Conservation (phyloP, 2,113 vertebrate species). For the Nibea albiflora region DNA sequence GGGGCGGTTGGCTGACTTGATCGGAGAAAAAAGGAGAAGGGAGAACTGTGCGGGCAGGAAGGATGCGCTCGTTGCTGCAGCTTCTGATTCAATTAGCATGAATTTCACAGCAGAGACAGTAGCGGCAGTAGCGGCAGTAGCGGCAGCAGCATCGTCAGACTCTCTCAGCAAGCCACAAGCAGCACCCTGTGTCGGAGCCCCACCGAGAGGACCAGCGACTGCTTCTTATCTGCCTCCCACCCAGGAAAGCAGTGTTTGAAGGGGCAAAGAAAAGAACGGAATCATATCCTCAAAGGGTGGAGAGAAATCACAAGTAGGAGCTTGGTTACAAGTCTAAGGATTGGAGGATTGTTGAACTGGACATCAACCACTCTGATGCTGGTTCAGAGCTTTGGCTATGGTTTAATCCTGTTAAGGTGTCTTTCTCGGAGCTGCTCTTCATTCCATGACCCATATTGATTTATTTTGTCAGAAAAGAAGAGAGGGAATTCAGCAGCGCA, state of each 20-base stretch:
- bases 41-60: constrained; percentile 74
- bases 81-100: constrained; percentile 85
- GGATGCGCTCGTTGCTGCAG: constrained; percentile 81
- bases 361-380: constrained; percentile 52
- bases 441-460: constrained; percentile 66
- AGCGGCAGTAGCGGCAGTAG: constrained; percentile 66
- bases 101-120: constrained; percentile 80
- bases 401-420: constrained; percentile 55
- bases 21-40: constrained; percentile 62
- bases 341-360: constrained; percentile 64
- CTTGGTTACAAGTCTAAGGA: constrained; percentile 53
- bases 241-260: constrained; percentile 46
- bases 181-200: constrained; percentile 66
- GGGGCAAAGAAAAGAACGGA: constrained; percentile 32
- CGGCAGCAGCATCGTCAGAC: constrained; percentile 67
- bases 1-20: constrained; percentile 54
- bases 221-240: constrained; percentile 49
- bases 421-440: constrained; percentile 45
- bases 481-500: constrained; percentile 41
- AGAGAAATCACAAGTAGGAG: constrained; percentile 54
- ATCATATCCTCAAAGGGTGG: constrained; percentile 49
- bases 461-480: constrained; percentile 52
- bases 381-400: constrained; percentile 34
- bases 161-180: constrained; percentile 65
- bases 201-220: constrained; percentile 55